Conservation (phyloP, 1,140 invertebrate species). For the Drosophila kohkoa region DNA sequence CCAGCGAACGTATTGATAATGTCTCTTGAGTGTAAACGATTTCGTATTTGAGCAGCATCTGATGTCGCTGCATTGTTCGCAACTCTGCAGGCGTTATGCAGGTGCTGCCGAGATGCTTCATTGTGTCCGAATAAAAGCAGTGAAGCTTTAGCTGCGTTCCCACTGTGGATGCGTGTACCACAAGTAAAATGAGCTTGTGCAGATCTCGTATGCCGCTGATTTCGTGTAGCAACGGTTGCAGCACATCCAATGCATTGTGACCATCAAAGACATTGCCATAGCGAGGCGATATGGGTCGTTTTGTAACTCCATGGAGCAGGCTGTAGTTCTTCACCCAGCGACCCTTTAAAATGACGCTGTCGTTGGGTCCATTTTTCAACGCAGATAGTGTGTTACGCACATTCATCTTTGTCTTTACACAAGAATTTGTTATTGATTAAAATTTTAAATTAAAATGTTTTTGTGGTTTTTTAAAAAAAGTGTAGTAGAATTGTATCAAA, state of each 20-base stretch:
- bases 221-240: conserved; percentile 23
- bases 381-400: background rate
- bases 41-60: conserved; percentile 55
- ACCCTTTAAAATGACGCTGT: conserved; percentile 1
- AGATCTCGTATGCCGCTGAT: conserved; percentile 27
- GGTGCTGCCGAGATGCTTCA: conserved; percentile 41
- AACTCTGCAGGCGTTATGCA: conserved; percentile 39
- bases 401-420: background rate
- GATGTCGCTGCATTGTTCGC: conserved; percentile 28
- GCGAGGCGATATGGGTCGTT: conserved; percentile 23
- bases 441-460: too few relatives aligned
- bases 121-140: conserved; percentile 31
- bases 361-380: background rate
- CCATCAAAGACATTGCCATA: background rate
- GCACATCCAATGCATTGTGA: background rate
- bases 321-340: conserved; percentile 34
- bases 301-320: background rate
- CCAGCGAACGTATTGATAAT: conserved; percentile 31
- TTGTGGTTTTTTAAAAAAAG: too few relatives aligned
- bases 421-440: too few relatives aligned
- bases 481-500: too few relatives aligned
- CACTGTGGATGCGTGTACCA: conserved; percentile 25
- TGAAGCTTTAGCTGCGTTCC: conserved; percentile 42
- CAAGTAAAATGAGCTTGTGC: conserved; percentile 30
- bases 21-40: conserved; percentile 37